A percentile compares a stretch with the other conserved stretches of the same genome.
Conservation (phyloP, 1,140 invertebrate genomes). For the Epicauta chinensis region DNA sequence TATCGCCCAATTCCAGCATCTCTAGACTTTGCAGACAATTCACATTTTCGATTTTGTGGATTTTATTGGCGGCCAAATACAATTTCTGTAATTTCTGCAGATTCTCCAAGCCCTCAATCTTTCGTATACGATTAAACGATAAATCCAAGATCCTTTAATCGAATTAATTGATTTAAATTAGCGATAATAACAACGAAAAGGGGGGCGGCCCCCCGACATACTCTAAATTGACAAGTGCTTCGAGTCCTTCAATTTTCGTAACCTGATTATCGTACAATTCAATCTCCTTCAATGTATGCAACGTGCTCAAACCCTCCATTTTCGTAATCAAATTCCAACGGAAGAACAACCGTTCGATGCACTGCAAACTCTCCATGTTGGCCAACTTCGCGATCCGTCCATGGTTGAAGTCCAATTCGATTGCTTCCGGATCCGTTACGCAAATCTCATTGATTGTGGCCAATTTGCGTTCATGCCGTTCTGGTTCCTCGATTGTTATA, state of each 20-base stretch:
- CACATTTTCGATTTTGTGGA: constrained; percentile 88
- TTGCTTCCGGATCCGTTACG: constrained; percentile 39
- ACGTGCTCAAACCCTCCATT: constrained; percentile 77
- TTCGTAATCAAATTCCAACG: constrained; percentile 94
- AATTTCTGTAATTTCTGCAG: constrained; percentile 80
- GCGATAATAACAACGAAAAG: not conserved
- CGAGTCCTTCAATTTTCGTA: constrained; percentile 81
- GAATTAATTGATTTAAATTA: constrained; percentile 1
- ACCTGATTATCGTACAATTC: constrained; percentile 98
- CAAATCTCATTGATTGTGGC: constrained; percentile 39
- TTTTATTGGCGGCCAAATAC: constrained; percentile 90
- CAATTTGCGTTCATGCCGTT: no score
- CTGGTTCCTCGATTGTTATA: no score
- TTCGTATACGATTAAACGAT: constrained; percentile 93
- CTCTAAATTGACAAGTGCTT: constrained; percentile 82
- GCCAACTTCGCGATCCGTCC: constrained; percentile 74
- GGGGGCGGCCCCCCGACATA: no score
- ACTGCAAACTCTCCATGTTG: constrained; percentile 67
- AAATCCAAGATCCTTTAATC: constrained; percentile 78
- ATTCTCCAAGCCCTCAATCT: constrained; percentile 80
- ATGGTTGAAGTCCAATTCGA: constrained; percentile 83
- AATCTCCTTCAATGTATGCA: constrained; percentile 73
- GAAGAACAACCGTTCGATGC: constrained; percentile 74
- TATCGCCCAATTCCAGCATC: constrained; percentile 91
- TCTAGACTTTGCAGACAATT: constrained; percentile 71